Evolutionary conservation across 2,113 vertebrate genomes (phyloP).

Genomic region (Tyto alba): DNA sequence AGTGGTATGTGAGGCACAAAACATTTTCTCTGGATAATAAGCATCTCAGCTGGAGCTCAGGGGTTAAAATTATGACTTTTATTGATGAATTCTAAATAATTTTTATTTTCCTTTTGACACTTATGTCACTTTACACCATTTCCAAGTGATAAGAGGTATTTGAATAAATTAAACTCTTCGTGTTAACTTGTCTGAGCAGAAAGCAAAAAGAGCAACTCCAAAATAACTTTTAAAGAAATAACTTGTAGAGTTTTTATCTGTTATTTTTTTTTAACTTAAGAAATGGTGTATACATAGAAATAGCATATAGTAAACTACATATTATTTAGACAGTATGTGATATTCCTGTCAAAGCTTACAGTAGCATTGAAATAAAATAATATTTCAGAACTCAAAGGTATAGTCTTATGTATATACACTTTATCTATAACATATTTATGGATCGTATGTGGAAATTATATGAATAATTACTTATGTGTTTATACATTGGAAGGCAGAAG

Average conservation of each 20-base stretch:
- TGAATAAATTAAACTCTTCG: background rate
- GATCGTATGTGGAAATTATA: background rate
- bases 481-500: background rate
- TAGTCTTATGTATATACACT: background rate
- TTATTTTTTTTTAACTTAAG: background rate
- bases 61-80: background rate
- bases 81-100: background rate
- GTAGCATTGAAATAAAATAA: background rate
- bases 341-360: background rate
- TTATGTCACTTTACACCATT: background rate
- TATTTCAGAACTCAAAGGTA: background rate
- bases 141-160: background rate
- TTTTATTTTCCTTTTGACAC: background rate
- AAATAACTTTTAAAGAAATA: background rate
- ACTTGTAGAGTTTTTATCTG: background rate
- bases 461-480: background rate
- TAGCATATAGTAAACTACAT: background rate
- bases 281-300: background rate
- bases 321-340: background rate
- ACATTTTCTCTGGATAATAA: background rate
- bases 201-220: background rate
- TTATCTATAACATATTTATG: background rate
- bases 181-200: background rate
- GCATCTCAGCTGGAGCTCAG: background rate
- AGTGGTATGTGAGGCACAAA: background rate